Conservation (phyloP, 2,113 vertebrate genomes). For the Callocephalon fimbriatum region DNA sequence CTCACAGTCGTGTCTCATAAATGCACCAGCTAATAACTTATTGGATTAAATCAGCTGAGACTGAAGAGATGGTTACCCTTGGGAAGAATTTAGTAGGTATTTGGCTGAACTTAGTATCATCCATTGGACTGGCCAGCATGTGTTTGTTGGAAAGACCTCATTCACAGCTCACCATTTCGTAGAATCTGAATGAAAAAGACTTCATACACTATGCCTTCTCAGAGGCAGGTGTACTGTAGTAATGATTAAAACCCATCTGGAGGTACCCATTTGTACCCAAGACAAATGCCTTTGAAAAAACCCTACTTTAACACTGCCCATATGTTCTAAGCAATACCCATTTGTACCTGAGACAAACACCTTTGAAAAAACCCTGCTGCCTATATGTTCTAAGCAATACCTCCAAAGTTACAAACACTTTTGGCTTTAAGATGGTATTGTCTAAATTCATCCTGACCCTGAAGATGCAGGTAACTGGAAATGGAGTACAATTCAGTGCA, state of each 20-base stretch:
- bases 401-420: neutral
- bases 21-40: neutral
- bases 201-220: neutral
- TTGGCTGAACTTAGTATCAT: neutral
- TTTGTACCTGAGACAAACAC: neutral
- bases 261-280: neutral
- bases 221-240: neutral
- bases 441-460: neutral
- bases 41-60: neutral
- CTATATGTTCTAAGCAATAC: neutral
- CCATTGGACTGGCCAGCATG: neutral
- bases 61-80: neutral
- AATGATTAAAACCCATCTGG: neutral
- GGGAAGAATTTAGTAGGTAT: neutral
- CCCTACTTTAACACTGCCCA: fast-evolving
- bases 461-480: neutral
- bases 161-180: neutral
- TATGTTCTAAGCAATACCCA: neutral
- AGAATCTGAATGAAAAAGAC: neutral
- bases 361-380: neutral
- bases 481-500: neutral
- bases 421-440: neutral
- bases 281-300: neutral
- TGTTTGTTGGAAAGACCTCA: neutral
- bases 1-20: neutral